phyloP scores from a whole-genome alignment of 2,888 invertebrate genomes.

The Conomelus anceps region DNA sequence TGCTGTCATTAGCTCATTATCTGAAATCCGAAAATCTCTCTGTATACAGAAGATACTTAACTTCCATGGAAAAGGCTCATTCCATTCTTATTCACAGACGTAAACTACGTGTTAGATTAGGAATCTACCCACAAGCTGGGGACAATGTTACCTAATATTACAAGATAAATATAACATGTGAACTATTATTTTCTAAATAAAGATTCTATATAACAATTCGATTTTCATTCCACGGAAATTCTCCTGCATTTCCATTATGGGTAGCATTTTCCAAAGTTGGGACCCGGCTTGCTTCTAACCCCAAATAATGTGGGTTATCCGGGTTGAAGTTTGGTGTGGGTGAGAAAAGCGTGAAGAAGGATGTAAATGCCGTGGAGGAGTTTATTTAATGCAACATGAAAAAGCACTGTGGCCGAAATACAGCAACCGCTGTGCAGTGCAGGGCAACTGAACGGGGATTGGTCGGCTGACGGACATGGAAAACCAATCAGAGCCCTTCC shows the following conservation, averaged over 20 bases:
- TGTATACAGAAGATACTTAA: no score
- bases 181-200: no score
- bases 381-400: not conserved
- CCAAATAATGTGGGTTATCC: not conserved
- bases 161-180: no score
- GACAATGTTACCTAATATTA: no score
- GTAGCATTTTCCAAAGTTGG: not conserved
- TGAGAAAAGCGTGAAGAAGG: not conserved
- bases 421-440: not conserved
- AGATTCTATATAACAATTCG: no score
- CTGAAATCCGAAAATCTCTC: no score
- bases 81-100: no score
- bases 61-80: no score
- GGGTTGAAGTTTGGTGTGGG: not conserved
- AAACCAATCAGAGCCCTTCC: not conserved
- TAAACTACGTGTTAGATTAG: no score
- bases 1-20: no score
- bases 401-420: not conserved
- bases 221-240: not conserved
- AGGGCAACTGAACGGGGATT: not conserved
- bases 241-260: no score
- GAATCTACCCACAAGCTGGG: no score
- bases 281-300: not conserved
- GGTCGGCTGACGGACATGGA: not conserved
- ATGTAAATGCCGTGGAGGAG: not conserved